Evolutionary conservation across 2,113 vertebrate genomes (phyloP).

Genomic region (Cepphus grylle): DNA sequence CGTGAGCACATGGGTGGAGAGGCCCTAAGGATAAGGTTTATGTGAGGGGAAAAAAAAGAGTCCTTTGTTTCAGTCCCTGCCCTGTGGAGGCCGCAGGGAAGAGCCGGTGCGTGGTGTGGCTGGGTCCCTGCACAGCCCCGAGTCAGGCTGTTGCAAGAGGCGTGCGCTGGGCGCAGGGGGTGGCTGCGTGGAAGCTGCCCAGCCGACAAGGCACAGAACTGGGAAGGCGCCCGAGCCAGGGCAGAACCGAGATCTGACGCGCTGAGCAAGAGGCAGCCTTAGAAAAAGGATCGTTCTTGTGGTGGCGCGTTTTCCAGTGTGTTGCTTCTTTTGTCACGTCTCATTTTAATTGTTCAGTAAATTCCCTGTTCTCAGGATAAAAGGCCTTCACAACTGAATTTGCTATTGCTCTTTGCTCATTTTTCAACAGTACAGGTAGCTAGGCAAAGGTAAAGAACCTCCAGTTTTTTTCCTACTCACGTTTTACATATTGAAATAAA

Average conservation of each 20-base stretch:
- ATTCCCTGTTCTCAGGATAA: background rate
- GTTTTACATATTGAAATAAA: background rate
- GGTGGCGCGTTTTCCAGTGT: background rate
- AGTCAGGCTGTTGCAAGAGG: background rate
- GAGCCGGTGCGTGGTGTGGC: background rate
- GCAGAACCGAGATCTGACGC: background rate
- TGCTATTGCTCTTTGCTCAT: background rate
- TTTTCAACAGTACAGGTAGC: background rate
- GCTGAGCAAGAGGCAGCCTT: background rate
- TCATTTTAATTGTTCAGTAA: background rate
- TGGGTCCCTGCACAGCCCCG: background rate
- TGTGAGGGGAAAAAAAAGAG: fast-evolving
- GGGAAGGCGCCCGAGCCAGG: background rate
- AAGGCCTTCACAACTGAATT: background rate
- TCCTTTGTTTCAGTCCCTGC: background rate
- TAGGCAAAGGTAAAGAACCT: background rate
- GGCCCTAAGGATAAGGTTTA: background rate
- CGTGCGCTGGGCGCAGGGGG: fast-evolving
- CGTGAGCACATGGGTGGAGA: background rate
- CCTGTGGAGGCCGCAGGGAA: background rate
- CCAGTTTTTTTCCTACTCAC: background rate
- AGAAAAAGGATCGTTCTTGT: background rate
- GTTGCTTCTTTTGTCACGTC: background rate
- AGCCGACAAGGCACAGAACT: too few species aligned
- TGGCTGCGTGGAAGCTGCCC: fast-evolving